Conservation (phyloP, 2,888 invertebrate species). For the Colostygia pectinataria region DNA sequence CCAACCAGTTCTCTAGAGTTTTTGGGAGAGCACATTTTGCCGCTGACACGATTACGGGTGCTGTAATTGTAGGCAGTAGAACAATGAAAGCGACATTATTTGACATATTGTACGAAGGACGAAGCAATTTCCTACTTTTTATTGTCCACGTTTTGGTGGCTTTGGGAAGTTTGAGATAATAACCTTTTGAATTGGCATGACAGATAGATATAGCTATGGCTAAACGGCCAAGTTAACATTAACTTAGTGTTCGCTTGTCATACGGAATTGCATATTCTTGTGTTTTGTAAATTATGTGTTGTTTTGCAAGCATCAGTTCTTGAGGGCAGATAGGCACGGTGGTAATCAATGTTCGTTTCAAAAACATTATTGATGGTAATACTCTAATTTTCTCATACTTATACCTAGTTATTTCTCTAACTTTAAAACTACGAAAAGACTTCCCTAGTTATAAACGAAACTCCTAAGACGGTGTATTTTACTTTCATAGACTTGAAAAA, state of each 20-base stretch:
- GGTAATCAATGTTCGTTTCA: too few species aligned
- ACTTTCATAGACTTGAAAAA: not conserved
- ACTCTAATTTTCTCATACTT: too few species aligned
- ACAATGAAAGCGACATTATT: constrained; percentile 53
- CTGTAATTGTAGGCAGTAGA: constrained; percentile 44
- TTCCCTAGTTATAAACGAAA: too few species aligned
- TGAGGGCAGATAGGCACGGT: too few species aligned
- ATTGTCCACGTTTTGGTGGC: constrained; percentile 24
- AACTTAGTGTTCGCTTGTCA: not conserved
- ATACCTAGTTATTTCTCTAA: too few species aligned
- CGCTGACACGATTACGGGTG: constrained; percentile 65
- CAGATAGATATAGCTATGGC: constrained; percentile 14
- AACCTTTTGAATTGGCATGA: constrained; percentile 18
- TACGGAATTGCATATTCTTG: not conserved
- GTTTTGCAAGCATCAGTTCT: too few species aligned
- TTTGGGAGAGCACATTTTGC: constrained; percentile 69
- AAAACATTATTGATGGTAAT: too few species aligned
- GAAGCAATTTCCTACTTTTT: constrained; percentile 31
- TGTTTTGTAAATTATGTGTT: too few species aligned
- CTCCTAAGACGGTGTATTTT: too few species aligned
- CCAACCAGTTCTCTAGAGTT: constrained; percentile 69
- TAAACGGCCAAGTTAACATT: constrained; percentile 1
- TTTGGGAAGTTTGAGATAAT: constrained; percentile 17
- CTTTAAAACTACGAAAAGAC: constrained; percentile 61
- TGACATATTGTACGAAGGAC: constrained; percentile 48